These are phyloP conservation scores for cattle (Bos taurus) DNA, from an alignment of 2,113 vertebrate genomes.

Conservation along the genomic window DNA sequence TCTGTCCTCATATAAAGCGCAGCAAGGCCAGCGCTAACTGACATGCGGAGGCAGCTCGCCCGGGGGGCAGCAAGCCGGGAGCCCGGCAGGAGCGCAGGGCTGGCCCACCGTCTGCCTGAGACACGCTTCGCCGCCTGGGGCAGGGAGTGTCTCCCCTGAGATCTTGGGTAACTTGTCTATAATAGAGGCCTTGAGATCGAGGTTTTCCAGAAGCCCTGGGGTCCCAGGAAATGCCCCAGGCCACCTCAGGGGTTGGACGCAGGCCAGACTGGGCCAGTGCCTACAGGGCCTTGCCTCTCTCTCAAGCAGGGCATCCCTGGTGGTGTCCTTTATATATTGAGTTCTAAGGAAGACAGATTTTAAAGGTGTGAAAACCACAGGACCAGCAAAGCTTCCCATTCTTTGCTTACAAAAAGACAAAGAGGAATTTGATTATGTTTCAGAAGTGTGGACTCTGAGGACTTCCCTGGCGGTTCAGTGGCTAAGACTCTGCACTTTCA, in stretches of 20 bases:
- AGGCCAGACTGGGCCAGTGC: not conserved
- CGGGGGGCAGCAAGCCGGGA: not conserved
- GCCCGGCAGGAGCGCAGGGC: not conserved
- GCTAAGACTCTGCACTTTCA: not conserved
- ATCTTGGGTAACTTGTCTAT: not conserved
- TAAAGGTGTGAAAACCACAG: not conserved
- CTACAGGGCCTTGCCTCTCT: not conserved
- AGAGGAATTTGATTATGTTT: not conserved
- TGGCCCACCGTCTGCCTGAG: not conserved
- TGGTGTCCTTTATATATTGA: not conserved
- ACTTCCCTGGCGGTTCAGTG: not conserved
- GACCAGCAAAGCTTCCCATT: not conserved
- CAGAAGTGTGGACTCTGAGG: not conserved
- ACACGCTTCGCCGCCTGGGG: not conserved
- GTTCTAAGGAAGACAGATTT: not conserved
- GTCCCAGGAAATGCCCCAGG: not conserved
- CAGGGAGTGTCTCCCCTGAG: not conserved
- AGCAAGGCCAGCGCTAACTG: not conserved
- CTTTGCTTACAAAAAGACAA: not conserved
- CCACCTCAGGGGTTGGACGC: not conserved
- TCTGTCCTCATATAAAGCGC: slow-evolving; percentile 58
- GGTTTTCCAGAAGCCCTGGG: not conserved
- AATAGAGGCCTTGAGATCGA: not conserved
- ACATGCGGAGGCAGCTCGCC: slow-evolving; percentile 9
- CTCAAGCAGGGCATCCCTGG: not conserved